These are phyloP conservation scores for Danaus melanippus DNA, from an alignment of 1,140 invertebrate species.

Conservation along the genomic window DNA sequence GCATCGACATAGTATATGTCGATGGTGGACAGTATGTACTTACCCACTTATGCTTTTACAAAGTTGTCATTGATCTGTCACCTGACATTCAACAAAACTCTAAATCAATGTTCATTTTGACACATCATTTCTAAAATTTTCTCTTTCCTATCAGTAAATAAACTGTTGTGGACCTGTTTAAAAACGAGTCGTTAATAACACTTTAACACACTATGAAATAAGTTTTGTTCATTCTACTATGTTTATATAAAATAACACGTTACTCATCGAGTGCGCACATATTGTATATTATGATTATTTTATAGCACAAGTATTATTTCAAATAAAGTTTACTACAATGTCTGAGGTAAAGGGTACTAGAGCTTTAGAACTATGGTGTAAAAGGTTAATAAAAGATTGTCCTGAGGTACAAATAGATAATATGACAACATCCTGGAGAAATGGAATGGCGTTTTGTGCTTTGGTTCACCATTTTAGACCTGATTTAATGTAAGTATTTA, in stretches of 20 bases:
- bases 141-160: neutral
- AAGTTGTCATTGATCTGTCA: no score
- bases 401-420: slow-evolving; percentile 89
- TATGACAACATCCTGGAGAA: slow-evolving; percentile 94
- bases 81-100: no score
- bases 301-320: no score
- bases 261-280: no score
- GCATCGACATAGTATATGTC: no score
- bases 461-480: slow-evolving; percentile 96
- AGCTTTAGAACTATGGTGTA: slow-evolving; percentile 91
- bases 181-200: neutral
- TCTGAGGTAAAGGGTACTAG: slow-evolving; percentile 87
- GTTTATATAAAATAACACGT: slow-evolving; percentile 1
- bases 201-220: slow-evolving; percentile 9
- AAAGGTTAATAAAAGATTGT: slow-evolving; percentile 89
- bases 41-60: no score
- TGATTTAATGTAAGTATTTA: slow-evolving; percentile 91
- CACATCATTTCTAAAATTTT: slow-evolving; percentile 12
- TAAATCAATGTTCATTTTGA: slow-evolving; percentile 2
- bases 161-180: neutral
- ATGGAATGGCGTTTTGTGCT: slow-evolving; percentile 96
- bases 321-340: slow-evolving; percentile 71
- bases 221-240: slow-evolving; percentile 2
- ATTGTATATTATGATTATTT: no score
- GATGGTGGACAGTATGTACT: no score